Evolutionary conservation across 2,113 vertebrate species (phyloP).

Genomic region (Chloebia gouldiae): DNA sequence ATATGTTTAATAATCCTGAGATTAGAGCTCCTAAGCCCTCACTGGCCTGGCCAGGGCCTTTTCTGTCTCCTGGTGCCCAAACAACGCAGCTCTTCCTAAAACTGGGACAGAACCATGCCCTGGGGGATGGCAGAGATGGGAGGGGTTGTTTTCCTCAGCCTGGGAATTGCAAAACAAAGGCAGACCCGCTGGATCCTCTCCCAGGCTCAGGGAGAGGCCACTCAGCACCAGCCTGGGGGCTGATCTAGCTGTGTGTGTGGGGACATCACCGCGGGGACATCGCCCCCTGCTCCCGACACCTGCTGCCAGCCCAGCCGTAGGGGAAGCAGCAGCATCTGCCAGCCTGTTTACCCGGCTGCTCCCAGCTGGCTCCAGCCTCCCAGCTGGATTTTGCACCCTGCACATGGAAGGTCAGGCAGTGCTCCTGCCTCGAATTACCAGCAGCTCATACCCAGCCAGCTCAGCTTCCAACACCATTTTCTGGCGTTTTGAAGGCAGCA

Average conservation of each 20-base stretch:
- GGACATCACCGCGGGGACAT: neutral
- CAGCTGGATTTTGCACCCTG: neutral
- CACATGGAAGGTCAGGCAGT: neutral
- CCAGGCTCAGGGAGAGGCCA: neutral
- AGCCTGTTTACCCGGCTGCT: neutral
- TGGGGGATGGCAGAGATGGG: neutral
- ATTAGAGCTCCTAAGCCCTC: constrained; percentile 1
- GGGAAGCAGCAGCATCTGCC: neutral
- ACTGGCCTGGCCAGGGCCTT: neutral
- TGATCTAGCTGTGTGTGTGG: neutral
- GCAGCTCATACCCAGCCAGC: neutral
- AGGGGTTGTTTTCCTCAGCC: neutral
- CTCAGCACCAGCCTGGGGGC: neutral
- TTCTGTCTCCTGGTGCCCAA: neutral
- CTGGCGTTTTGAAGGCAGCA: neutral
- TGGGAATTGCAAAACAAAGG: constrained; percentile 9
- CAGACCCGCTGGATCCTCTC: neutral
- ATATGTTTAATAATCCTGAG: constrained; percentile 5
- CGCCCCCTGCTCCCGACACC: neutral
- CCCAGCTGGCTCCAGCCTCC: neutral
- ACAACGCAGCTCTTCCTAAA: neutral
- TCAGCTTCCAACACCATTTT: neutral
- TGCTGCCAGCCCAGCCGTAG: accelerated
- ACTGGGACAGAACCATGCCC: neutral
- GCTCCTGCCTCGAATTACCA: neutral